Conservation (phyloP, 2,113 vertebrate species). For the Callospermophilus lateralis region DNA sequence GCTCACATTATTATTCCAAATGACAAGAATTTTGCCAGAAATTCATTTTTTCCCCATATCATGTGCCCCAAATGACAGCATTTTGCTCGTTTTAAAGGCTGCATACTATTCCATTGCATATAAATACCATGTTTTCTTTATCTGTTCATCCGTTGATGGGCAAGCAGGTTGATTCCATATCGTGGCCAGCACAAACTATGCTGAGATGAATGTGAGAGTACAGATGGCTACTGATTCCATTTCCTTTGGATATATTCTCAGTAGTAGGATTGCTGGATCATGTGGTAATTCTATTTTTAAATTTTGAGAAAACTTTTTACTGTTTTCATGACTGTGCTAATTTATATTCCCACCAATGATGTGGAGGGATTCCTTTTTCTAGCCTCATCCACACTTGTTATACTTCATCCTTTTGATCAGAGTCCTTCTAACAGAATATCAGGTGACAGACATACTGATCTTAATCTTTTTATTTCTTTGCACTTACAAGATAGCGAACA, state of each 20-base stretch:
- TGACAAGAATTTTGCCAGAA: not conserved
- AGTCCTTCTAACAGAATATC: not conserved
- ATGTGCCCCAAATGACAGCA: not conserved
- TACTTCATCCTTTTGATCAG: not conserved
- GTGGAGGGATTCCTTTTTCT: not conserved
- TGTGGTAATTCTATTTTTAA: not conserved
- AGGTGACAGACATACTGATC: not conserved
- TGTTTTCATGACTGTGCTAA: not conserved
- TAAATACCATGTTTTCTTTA: not conserved
- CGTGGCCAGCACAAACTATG: not conserved
- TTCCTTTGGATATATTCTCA: not conserved
- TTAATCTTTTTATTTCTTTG: not conserved
- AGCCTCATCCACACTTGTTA: not conserved
- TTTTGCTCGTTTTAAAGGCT: not conserved
- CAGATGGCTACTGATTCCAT: not conserved
- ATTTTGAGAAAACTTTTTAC: not conserved
- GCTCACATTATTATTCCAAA: not conserved
- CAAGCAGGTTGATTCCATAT: not conserved
- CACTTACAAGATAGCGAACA: not conserved
- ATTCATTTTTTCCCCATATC: not conserved
- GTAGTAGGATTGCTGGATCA: not conserved
- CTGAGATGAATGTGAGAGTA: too few species aligned
- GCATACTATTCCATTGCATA: not conserved
- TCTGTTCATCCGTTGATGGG: not conserved
- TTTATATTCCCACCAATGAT: not conserved